Percentiles rank a stretch among this genome's conserved stretches.
Conservation (phyloP, 2,888 invertebrate species). For the Carterocephalus palaemon region DNA sequence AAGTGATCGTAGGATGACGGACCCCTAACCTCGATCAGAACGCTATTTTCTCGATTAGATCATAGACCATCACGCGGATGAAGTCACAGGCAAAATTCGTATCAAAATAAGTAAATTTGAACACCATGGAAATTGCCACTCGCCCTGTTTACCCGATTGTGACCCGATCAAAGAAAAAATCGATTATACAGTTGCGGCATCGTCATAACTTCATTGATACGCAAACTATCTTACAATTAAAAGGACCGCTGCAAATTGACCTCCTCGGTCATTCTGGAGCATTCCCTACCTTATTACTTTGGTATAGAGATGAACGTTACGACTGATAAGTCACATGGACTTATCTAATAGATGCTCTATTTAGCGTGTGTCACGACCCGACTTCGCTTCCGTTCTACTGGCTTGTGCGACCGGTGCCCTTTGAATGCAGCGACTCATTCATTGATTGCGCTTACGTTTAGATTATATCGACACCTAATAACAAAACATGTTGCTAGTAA, state of each 20-base stretch:
- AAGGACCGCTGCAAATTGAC: constrained; percentile 11
- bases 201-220: constrained; percentile 17
- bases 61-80: too few relatives aligned
- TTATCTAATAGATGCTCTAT: constrained; percentile 34
- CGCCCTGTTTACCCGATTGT: constrained; percentile 3
- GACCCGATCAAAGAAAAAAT: constrained; percentile 14
- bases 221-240: constrained; percentile 9
- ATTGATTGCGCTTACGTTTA: constrained; percentile 31
- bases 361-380: constrained; percentile 38
- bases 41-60: too few relatives aligned
- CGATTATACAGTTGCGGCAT: constrained; percentile 11
- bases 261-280: background rate
- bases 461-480: too few relatives aligned
- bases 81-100: too few relatives aligned
- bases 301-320: constrained; percentile 3
- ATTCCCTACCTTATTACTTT: constrained; percentile 3
- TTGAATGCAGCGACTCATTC: constrained; percentile 40
- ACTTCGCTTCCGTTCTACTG: constrained; percentile 61
- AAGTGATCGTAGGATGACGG: too few relatives aligned
- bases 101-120: too few relatives aligned
- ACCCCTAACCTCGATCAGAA: too few relatives aligned
- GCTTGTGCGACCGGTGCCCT: constrained; percentile 44
- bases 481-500: too few relatives aligned
- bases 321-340: background rate
- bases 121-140: constrained; percentile 13